Conservation (phyloP, 2,113 vertebrate species). For the Dipodomys stephensi region DNA sequence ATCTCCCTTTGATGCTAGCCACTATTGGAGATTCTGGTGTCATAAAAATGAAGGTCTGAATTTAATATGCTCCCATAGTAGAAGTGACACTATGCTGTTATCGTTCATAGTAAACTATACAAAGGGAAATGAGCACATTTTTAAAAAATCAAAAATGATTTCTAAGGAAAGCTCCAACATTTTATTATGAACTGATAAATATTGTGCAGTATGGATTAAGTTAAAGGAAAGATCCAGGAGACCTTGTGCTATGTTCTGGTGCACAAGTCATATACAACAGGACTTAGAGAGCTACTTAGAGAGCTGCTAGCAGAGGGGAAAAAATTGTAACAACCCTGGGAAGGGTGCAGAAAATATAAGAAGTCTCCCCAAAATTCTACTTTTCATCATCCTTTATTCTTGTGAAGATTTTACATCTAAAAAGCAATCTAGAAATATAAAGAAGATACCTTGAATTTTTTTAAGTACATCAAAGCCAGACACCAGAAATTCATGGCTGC, state of each 20-base stretch:
- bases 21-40: background rate
- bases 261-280: background rate
- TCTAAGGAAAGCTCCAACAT: background rate
- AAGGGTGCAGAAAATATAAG: background rate
- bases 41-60: slow-evolving; percentile 19
- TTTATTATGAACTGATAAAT: background rate
- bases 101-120: background rate
- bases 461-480: background rate
- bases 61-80: background rate
- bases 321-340: background rate
- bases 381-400: background rate
- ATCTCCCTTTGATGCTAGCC: background rate
- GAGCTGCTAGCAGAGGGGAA: background rate
- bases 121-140: slow-evolving; percentile 10
- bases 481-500: too few relatives aligned
- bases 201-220: background rate
- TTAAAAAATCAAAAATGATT: background rate
- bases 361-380: background rate
- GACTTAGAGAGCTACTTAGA: background rate
- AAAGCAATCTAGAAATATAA: background rate
- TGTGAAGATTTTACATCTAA: background rate
- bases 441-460: background rate
- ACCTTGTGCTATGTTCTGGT: rapidly evolving
- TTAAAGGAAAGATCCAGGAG: background rate
- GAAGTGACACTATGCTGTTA: background rate